phyloP scores from a whole-genome alignment of 2,888 invertebrate species.

The Isoperla grammatica region DNA sequence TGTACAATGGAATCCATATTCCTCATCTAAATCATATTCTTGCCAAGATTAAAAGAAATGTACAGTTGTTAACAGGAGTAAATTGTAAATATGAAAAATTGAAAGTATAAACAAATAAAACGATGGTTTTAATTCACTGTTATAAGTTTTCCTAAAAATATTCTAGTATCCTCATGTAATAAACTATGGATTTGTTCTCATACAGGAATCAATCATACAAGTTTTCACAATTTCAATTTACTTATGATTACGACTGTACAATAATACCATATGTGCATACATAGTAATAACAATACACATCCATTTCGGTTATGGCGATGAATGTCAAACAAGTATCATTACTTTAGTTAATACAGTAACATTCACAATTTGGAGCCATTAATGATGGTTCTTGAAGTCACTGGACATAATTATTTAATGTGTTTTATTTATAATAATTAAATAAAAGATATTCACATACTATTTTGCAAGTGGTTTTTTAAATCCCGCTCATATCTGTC shows the following conservation, averaged over 20 bases:
- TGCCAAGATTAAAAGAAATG: neutral
- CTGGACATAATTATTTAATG: conserved; percentile 18
- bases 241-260: too few species aligned
- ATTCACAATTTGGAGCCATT: neutral
- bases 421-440: conserved; percentile 19
- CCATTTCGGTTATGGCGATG: too few species aligned
- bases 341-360: neutral
- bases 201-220: neutral
- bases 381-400: conserved; percentile 21
- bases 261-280: too few species aligned
- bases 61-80: neutral
- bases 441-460: conserved; percentile 18
- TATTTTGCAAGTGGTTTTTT: conserved; percentile 14
- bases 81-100: too few species aligned
- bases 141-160: neutral
- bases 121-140: neutral
- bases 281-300: too few species aligned
- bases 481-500: conserved; percentile 26
- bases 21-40: conserved; percentile 11
- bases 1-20: conserved; percentile 22
- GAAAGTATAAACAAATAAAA: neutral
- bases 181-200: neutral
- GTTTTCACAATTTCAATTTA: too few species aligned
- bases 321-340: neutral
- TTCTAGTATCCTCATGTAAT: neutral